Evolutionary conservation across 2,888 invertebrate genomes (phyloP), one percentile per base, ranked within the genome.

Genomic region (Acrobasis suavella): DNA sequence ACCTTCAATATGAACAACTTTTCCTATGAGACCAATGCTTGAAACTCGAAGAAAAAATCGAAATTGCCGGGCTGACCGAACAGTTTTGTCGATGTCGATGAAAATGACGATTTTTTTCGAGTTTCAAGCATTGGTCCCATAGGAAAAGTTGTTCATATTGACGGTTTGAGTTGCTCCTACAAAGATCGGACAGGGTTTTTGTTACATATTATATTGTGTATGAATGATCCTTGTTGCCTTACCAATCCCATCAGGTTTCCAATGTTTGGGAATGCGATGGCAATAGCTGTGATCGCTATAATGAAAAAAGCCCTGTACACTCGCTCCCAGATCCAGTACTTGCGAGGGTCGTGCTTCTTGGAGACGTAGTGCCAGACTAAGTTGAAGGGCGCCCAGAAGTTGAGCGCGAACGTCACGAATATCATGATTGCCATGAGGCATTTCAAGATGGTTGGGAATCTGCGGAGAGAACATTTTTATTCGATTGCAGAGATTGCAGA

Each of bases 351-450:
- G 51, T 91, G 87, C 60, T 73, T 83, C 70, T 82, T 83, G 1
- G 83, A 76, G 7, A 91, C 68, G 68, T 92, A 92, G 65, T 86
- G 73, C 91, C 91, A 91, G 0, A 89, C 87, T 15, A 92, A 72
- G 68, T 91, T 90, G 73, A 92, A 92, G 0, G 91, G 91, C 0
- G 90, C 90, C 90, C 90, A 92, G 73, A 87, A 92, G 70, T 91
- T 91, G 0, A 92, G 74, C 0, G 89, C 91, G 14, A 89, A 91
- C 0, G 91, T 92, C 14, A 91, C 81, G 66, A 87, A 91, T n/a
- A 91, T 91, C 90, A 92, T 90, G 0, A 88, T 62, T 0, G 83
- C 91, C 86, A 92, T 91, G 14, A 91, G 62, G 46, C 79, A 83
- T 69, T 91, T 91, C 0, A 92, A 69, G 1, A 89, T 75, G 46